phyloP scores from a whole-genome alignment of 2,113 vertebrate species.

The Lophura nycthemera region DNA sequence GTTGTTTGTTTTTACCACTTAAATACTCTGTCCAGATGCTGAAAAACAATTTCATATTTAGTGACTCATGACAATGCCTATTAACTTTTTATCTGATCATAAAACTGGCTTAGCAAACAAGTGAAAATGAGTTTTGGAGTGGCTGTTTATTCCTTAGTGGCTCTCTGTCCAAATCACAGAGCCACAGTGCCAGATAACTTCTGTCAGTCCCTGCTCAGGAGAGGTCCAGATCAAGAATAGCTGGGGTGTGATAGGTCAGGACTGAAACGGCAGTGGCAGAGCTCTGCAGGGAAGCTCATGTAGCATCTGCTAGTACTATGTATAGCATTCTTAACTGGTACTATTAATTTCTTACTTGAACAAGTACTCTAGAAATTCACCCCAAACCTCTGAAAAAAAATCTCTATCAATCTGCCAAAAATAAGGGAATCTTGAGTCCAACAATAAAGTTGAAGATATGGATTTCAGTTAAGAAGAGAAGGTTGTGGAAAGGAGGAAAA shows the following conservation, averaged over 20 bases:
- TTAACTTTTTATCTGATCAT: slow-evolving; percentile 4
- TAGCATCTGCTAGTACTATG: not conserved
- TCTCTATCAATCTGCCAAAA: not conserved
- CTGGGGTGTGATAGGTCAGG: not conserved
- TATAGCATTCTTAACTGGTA: not conserved
- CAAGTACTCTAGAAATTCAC: not conserved
- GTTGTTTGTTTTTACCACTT: not conserved
- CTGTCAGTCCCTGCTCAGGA: not conserved
- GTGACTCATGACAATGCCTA: slow-evolving; percentile 19
- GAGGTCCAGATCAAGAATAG: slow-evolving; percentile 4
- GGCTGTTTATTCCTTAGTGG: not conserved
- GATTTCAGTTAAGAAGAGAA: not conserved
- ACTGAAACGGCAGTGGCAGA: not conserved
- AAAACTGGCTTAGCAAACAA: slow-evolving; percentile 5
- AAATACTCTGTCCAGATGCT: not conserved
- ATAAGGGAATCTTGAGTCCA: not conserved
- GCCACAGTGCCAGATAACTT: not conserved
- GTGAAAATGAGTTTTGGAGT: not conserved
- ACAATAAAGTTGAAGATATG: not conserved
- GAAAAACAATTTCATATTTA: slow-evolving; percentile 16
- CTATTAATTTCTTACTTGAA: not conserved
- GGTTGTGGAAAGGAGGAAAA: not conserved
- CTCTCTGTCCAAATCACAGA: not conserved
- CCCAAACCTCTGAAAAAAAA: not conserved
- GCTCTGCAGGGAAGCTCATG: not conserved